Conservation (phyloP, 1,140 invertebrate genomes). For the Trichoplusia ni region DNA sequence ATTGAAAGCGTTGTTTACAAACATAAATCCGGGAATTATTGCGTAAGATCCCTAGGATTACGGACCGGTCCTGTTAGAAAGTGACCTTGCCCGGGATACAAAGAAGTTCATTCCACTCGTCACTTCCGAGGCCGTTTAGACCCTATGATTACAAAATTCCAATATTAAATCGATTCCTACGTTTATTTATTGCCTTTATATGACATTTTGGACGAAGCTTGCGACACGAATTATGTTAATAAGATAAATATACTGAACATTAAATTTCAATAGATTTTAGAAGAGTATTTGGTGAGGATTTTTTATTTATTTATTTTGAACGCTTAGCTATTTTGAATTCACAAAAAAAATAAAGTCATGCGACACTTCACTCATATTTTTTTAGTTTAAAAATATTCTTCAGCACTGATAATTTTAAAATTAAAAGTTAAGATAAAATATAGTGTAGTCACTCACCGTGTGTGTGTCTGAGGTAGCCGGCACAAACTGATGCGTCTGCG, state of each 20-base stretch:
- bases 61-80: conserved; percentile 67
- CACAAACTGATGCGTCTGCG: conserved; percentile 72
- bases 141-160: conserved; percentile 28
- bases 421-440: conserved; percentile 21
- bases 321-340: too few relatives aligned
- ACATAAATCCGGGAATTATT: conserved; percentile 38
- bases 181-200: neutral
- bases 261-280: too few relatives aligned
- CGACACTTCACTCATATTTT: neutral
- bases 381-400: neutral
- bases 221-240: conserved; percentile 8
- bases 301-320: too few relatives aligned
- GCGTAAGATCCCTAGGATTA: conserved; percentile 35
- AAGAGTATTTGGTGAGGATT: too few relatives aligned
- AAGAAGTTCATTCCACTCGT: conserved; percentile 55
- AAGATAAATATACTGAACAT: neutral
- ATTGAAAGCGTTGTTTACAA: conserved; percentile 37
- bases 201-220: neutral
- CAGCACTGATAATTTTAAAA: conserved; percentile 1
- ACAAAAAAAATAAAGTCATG: too few relatives aligned
- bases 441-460: conserved; percentile 60
- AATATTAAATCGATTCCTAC: conserved; percentile 15
- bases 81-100: conserved; percentile 56
- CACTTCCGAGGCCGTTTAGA: conserved; percentile 27
- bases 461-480: conserved; percentile 53